Evolutionary conservation across 1,140 invertebrate species (phyloP), one percentile per base, ranked within the genome.

Genomic region (Drosophila pallidifrons): DNA sequence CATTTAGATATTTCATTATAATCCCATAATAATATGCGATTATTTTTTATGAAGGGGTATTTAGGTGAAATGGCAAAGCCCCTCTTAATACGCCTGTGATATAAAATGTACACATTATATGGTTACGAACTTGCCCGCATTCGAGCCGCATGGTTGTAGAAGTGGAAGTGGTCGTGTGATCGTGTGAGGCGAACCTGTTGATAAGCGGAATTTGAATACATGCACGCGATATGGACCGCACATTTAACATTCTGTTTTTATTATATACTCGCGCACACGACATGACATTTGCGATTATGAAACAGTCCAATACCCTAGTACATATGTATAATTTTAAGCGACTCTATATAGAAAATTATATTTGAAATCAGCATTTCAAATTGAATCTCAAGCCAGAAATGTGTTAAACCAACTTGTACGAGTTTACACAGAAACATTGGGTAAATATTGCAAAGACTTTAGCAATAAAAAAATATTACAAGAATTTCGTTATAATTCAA

Each of bases 191-290:
- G 45, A 87, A 76, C 76, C 75, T 88, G 79, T 87, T 87, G 82
- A 86, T 87, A 87, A 87, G 82, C 82, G 35, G 58, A 88, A 88
- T 87, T 88, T 82, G 65, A 86, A 86, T 86, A 86, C 55, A 64
- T 71, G 83, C 82, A 82, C 82, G 83, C 79, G 82, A 86, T 87
- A 86, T 73, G 72, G 60, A 25, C 30, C 16, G 16, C 32, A 46
- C 49, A 47, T 51, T 46, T 15, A 32, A 8, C 32, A 32, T 8
- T 16, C 28, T 58, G 38, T 46, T 46, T 25, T 25, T 25, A 25
- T 25, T 63, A 59, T 58, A 67, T 15, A 73, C 32, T 66, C 3
- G 38, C 20, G 61, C 11, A 45, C 8, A 8, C 63, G 66, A 55
- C 60, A 47, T 49, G 25, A 52, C 20, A 41, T 59, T 46, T 55